A percentile compares a stretch with the other conserved stretches of the same genome.
These are phyloP conservation scores for Dysdera silvatica DNA, from an alignment of 1,140 invertebrate species.

Conservation along the genomic window DNA sequence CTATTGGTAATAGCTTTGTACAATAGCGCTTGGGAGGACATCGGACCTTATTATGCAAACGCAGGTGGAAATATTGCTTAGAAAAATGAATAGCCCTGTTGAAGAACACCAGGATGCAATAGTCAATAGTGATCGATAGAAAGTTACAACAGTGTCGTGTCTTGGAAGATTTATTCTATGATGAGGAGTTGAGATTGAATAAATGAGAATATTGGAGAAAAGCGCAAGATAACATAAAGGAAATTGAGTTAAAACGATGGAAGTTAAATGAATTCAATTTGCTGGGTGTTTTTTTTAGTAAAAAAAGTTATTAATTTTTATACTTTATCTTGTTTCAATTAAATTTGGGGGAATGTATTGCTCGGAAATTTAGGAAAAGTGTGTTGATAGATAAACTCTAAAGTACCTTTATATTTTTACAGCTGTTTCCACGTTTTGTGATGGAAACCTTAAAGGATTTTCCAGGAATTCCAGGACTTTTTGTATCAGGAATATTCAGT, in stretches of 20 bases:
- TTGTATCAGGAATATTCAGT: slow-evolving; percentile 35
- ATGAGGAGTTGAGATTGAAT: too few species aligned
- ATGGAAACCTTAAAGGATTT: slow-evolving; percentile 30
- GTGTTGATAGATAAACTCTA: background rate
- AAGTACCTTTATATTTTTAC: background rate
- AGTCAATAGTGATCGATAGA: too few species aligned
- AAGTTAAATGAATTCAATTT: background rate
- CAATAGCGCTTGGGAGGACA: too few species aligned
- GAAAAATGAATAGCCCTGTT: too few species aligned
- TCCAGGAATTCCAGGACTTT: slow-evolving; percentile 34
- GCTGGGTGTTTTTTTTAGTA: background rate
- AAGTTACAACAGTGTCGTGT: too few species aligned
- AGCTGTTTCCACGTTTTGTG: slow-evolving; percentile 34
- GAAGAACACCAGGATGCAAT: too few species aligned
- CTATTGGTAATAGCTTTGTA: too few species aligned
- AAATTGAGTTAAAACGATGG: background rate
- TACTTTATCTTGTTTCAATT: background rate
- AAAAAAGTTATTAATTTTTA: background rate
- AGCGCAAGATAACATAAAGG: too few species aligned
- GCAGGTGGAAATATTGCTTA: too few species aligned
- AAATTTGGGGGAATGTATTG: background rate
- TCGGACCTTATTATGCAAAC: too few species aligned
- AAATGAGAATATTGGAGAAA: too few species aligned
- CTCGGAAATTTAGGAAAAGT: background rate
- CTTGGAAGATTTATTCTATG: too few species aligned